A percentile compares a stretch with the other conserved stretches of the same genome.
These are phyloP conservation scores for Harpagoxenus sublaevis DNA, from an alignment of 2,888 invertebrate species.

Conservation along the genomic window DNA sequence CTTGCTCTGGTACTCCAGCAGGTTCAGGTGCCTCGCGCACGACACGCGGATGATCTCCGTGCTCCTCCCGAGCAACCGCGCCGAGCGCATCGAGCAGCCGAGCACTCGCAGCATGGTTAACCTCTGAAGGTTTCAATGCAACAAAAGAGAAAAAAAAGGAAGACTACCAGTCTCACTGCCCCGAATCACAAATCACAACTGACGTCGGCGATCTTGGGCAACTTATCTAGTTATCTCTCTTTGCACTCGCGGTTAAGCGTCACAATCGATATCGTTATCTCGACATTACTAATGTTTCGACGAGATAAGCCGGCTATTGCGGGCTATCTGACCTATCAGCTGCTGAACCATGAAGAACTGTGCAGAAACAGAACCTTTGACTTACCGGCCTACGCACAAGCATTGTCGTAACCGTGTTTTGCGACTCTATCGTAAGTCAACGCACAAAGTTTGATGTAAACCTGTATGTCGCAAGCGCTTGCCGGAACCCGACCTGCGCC, in stretches of 20 bases:
- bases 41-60: constrained; percentile 69
- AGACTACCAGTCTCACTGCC: not conserved
- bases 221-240: not conserved
- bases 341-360: too few species aligned
- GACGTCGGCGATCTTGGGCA: too few species aligned
- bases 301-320: constrained; percentile 5
- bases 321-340: too few species aligned
- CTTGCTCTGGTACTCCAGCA: constrained; percentile 99
- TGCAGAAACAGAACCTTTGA: too few species aligned
- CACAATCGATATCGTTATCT: constrained; percentile 29
- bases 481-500: too few species aligned
- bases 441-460: too few species aligned
- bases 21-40: constrained; percentile 91
- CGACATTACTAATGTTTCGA: not conserved
- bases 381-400: too few species aligned
- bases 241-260: not conserved
- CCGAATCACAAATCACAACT: not conserved
- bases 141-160: not conserved
- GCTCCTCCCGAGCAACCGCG: constrained; percentile 73
- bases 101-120: constrained; percentile 82
- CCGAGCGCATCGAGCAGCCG: constrained; percentile 69
- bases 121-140: not conserved
- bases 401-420: too few species aligned
- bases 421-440: too few species aligned
- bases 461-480: too few species aligned